Evolutionary conservation across 2,888 invertebrate genomes (phyloP).

Genomic region (Pollenia amentaria): DNA sequence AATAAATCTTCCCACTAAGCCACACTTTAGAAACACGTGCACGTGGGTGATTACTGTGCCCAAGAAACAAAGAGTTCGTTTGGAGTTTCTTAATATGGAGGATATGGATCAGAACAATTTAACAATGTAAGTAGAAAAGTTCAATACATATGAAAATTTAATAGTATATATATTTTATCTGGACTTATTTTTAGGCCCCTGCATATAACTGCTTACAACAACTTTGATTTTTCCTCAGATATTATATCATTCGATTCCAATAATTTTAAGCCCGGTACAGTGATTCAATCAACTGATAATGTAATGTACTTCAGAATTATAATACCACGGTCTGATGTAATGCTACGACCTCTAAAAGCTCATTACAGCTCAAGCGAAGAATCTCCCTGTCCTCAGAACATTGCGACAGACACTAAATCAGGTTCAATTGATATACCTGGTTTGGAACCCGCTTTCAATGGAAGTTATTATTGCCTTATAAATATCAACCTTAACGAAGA

Average conservation of each 20-base stretch:
- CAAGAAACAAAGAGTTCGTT: slow-evolving; percentile 87
- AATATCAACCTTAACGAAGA: slow-evolving; percentile 72
- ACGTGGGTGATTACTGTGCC: slow-evolving; percentile 89
- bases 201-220: slow-evolving; percentile 76
- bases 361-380: slow-evolving; percentile 88
- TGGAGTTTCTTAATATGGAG: slow-evolving; percentile 68
- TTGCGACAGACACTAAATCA: slow-evolving; percentile 84
- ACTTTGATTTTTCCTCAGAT: slow-evolving; percentile 77
- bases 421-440: slow-evolving; percentile 72
- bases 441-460: background rate
- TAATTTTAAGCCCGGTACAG: slow-evolving; percentile 80
- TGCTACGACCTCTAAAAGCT: slow-evolving; percentile 88
- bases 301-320: slow-evolving; percentile 86
- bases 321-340: slow-evolving; percentile 69
- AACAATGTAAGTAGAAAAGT: slow-evolving; percentile 64
- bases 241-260: slow-evolving; percentile 81
- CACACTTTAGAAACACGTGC: slow-evolving; percentile 84
- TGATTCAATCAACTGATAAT: slow-evolving; percentile 88
- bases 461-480: slow-evolving; percentile 77
- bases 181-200: background rate
- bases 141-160: background rate
- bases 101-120: slow-evolving; percentile 30
- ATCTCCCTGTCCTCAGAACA: slow-evolving; percentile 85
- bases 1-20: slow-evolving; percentile 64
- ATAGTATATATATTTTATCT: background rate